Evolutionary conservation across 2,113 vertebrate species (phyloP), one percentile per base, ranked within the genome.

Genomic region (Gadus macrocephalus): DNA sequence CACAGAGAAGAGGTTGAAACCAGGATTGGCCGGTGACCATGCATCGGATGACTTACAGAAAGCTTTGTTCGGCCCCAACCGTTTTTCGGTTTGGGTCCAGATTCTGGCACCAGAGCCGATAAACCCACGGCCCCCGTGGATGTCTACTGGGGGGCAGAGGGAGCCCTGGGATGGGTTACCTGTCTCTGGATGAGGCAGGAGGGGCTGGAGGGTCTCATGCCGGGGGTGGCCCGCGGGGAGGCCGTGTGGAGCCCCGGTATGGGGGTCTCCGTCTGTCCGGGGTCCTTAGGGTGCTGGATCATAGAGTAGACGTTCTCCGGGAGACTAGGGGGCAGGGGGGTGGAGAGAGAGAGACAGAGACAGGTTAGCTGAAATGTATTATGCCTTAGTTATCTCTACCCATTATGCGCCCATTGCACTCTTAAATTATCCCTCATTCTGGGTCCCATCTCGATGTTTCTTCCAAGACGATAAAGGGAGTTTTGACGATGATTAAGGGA

Each of bases 281-380:
- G 53, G 0, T 91, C 89, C 79, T 88, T 91, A 0, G 86, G 77
- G 72, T 89, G 90, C 70, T 91, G 90, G 81, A 92, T 92, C 85
- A 91, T 83, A 0, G 91, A 91, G 87, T 93, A 93, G 73, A 92
- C 83, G 16, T 91, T 91, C 83, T 93, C 91, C 3, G 88, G 87
- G 71, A 83, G 62, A 62, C n/a, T 3, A 56, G 5, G 68, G 16
- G 62, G 62, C 16, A 2, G 59, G 5, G 67, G 16, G 76, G 8
- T 38, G 0, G 25, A 7, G 31, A 35, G 31, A 49, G 12, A 53
- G 4, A 55, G 38, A 38, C 22, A 42, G 5, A 69, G 15, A 60
- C 3, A 53, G 3, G 64, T 62, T 22, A 12, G 53, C 11, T 14
- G 5, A 8, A 3, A 55, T 5, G 64, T 19, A 28, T 31, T 27